phyloP scores from a whole-genome alignment of 2,113 vertebrate genomes.

The Hyperoodon ampullatus region DNA sequence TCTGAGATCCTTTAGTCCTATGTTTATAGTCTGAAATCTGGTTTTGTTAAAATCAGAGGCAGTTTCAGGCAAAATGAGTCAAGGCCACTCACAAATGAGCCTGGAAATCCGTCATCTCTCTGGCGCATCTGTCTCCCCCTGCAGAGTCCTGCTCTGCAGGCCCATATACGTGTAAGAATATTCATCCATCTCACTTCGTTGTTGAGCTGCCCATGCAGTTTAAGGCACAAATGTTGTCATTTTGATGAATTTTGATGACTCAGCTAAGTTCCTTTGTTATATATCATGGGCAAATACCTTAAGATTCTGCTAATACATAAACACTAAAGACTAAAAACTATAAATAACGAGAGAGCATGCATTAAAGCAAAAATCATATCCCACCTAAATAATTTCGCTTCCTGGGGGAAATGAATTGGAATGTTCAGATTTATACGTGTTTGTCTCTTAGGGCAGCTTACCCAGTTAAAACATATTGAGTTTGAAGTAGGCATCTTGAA shows the following conservation, averaged over 20 bases:
- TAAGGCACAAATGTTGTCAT: not conserved
- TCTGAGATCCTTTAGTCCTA: not conserved
- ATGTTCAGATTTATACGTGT: not conserved
- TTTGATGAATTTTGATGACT: not conserved
- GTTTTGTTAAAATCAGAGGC: conserved; percentile 53
- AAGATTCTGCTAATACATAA: not conserved
- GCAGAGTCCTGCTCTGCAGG: not conserved
- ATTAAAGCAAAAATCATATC: not conserved
- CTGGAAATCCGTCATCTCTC: not conserved
- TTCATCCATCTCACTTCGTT: not conserved
- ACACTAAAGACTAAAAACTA: not conserved
- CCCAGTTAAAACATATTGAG: not conserved
- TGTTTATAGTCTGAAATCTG: conserved; percentile 8
- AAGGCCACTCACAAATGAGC: not conserved
- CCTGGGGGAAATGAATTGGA: not conserved
- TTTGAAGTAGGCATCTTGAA: not conserved
- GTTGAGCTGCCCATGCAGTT: not conserved
- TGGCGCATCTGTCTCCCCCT: not conserved
- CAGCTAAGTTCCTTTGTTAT: not conserved
- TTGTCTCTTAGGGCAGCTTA: not conserved
- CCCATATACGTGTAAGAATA: not conserved
- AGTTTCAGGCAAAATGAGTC: conserved; percentile 47
- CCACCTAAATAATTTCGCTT: not conserved
- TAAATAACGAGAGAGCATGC: not conserved
- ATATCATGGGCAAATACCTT: not conserved